Evolutionary conservation across 2,113 vertebrate genomes (phyloP), one percentile per base, ranked within the genome.

Genomic region (Bambusicola thoracicus): DNA sequence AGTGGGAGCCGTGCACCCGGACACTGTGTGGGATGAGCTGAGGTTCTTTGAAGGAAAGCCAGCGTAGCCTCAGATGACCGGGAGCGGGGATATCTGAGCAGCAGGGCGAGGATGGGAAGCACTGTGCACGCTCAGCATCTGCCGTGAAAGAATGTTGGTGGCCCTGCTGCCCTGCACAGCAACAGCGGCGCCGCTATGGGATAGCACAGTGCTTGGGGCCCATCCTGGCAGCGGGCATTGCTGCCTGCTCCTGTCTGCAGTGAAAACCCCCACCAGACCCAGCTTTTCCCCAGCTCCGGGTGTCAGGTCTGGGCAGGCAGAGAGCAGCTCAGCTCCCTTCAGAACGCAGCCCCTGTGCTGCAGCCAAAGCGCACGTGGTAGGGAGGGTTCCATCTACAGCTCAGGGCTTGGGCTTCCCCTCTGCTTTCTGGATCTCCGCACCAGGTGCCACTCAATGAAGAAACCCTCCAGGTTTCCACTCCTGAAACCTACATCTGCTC

Each of bases 261-360:
- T 30, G 68, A 69, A 77, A 76, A 36, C 16, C 36, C 36, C 80
- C 61, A 16, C 17, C 17, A 7, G 24, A 6, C 15, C 10, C 8
- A 27, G 2, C 14, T 32, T 17, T 22, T 3, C 4, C 14, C 38
- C 18, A 2, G 2, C 53, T 15, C 38, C 3, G 7, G 36, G 36
- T 3, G 25, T 91, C 96, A 95, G 79, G 93, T 93, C 92, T 66
- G 63, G 79, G 72, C 92, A 96, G 75, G 96, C 82, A 89, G 67
- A 85, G 55, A 62, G 67, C 68, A 77, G 81, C 87, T 92, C 78
- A 61, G 67, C 66, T 61, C 43, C 70, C 78, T 87, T 67, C 74
- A 87, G 44, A 58, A 66, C 3, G 13, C 53, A 91, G 58, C 8
- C 16, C 36, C 59, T 40, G 61, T 0, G 0, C 43, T 1, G 11